A percentile compares a stretch with the other conserved stretches of the same genome.
Evolutionary conservation across 2,888 invertebrate genomes (phyloP).

Genomic region (Athrips mouffetella): DNA sequence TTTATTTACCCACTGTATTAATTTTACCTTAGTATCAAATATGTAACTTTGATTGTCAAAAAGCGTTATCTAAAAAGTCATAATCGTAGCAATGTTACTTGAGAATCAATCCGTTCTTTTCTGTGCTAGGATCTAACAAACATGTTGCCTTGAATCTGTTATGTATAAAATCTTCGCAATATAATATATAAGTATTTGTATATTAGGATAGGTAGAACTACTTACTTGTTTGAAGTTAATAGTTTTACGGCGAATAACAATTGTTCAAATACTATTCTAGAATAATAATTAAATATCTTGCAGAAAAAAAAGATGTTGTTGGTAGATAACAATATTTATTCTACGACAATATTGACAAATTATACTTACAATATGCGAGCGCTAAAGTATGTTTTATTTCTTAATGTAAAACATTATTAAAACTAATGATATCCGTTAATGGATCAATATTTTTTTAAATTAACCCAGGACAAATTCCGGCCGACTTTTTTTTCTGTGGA

Average conservation of each 20-base stretch:
- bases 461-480: no score
- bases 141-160: constrained; percentile 66
- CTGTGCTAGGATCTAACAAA: constrained; percentile 55
- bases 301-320: constrained; percentile 51
- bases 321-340: constrained; percentile 61
- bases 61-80: no score
- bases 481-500: no score
- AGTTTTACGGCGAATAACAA: constrained; percentile 47
- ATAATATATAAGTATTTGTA: constrained; percentile 36
- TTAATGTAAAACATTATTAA: constrained; percentile 1
- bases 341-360: constrained; percentile 65
- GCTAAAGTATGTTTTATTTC: constrained; percentile 27
- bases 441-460: no score
- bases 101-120: constrained; percentile 16
- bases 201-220: constrained; percentile 43
- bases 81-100: no score
- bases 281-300: constrained; percentile 42
- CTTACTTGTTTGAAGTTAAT: constrained; percentile 53
- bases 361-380: constrained; percentile 51
- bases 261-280: constrained; percentile 48
- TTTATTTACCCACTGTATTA: no score
- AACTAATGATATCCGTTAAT: no score
- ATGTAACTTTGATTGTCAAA: no score
- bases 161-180: constrained; percentile 47
- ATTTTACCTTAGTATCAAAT: no score